A percentile compares a stretch with the other conserved stretches of the same genome.
phyloP scores from a whole-genome alignment of 2,888 invertebrate genomes.

The Phrixothrix hirtus region DNA sequence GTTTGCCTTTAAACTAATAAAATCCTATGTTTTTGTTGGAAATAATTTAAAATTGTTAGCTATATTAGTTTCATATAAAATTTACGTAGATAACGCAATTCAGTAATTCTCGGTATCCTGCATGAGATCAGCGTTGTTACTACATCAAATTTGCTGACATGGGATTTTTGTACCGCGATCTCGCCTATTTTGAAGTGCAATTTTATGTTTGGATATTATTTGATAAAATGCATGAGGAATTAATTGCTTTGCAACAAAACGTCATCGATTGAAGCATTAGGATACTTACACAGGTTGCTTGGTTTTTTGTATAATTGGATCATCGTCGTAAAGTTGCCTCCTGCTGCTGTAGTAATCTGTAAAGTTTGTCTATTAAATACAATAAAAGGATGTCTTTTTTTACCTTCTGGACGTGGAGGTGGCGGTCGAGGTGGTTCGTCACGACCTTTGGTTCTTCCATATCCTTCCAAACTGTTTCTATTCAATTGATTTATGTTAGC shows the following conservation, averaged over 20 bases:
- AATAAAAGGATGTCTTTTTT: neutral
- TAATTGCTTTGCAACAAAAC: neutral
- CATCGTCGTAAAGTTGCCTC: slow-evolving; percentile 82
- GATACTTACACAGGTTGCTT: slow-evolving; percentile 76
- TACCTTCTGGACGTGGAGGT: slow-evolving; percentile 83
- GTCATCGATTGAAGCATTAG: neutral
- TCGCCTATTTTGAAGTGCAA: no score
- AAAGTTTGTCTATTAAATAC: slow-evolving; percentile 40
- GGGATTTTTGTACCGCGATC: no score
- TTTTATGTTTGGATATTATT: no score
- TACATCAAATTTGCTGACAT: no score
- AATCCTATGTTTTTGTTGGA: no score
- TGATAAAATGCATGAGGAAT: no score
- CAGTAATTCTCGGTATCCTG: no score
- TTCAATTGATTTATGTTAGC: slow-evolving; percentile 64
- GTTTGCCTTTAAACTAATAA: no score
- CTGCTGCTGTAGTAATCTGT: slow-evolving; percentile 80
- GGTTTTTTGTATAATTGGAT: slow-evolving; percentile 70
- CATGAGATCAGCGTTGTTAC: no score
- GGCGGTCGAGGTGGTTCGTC: slow-evolving; percentile 82
- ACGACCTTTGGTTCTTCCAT: slow-evolving; percentile 50
- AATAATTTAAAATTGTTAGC: no score
- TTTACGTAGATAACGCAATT: no score
- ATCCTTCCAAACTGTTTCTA: slow-evolving; percentile 55
- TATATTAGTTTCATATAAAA: no score